Conservation (phyloP, 1,140 invertebrate species). For the Octopus sinensis region DNA sequence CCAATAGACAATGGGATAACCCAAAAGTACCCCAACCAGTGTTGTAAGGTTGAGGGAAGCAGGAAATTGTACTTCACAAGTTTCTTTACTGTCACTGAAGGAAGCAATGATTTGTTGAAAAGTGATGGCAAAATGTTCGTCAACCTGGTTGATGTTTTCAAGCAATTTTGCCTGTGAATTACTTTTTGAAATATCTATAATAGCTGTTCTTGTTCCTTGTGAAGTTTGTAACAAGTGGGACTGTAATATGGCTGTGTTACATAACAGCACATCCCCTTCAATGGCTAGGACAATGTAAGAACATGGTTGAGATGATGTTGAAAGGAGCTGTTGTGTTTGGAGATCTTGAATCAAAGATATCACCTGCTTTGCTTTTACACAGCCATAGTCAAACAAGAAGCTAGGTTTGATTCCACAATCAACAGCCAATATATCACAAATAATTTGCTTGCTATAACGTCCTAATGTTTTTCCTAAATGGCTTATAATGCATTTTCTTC, state of each 20-base stretch:
- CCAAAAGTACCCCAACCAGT: neutral
- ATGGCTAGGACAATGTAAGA: neutral
- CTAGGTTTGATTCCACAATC: neutral
- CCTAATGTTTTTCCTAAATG: neutral
- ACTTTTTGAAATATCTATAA: neutral
- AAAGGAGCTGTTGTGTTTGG: neutral
- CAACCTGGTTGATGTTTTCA: neutral
- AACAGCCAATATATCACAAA: neutral
- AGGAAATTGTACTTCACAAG: neutral
- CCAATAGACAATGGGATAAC: slow-evolving; percentile 1
- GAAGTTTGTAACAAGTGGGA: neutral
- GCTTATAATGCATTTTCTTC: neutral
- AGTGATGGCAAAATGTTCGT: neutral
- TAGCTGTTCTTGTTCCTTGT: neutral
- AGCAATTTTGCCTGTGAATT: neutral
- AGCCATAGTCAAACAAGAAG: neutral
- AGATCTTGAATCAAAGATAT: neutral
- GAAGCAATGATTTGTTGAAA: neutral
- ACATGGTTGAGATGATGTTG: neutral
- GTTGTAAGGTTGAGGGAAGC: neutral
- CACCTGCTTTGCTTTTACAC: neutral
- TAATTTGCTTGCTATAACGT: neutral
- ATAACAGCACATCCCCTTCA: neutral
- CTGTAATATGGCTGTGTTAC: neutral
- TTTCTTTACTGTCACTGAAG: neutral